These are phyloP conservation scores for Limenitis camilla DNA, from an alignment of 2,888 invertebrate genomes.

Conservation along the genomic window DNA sequence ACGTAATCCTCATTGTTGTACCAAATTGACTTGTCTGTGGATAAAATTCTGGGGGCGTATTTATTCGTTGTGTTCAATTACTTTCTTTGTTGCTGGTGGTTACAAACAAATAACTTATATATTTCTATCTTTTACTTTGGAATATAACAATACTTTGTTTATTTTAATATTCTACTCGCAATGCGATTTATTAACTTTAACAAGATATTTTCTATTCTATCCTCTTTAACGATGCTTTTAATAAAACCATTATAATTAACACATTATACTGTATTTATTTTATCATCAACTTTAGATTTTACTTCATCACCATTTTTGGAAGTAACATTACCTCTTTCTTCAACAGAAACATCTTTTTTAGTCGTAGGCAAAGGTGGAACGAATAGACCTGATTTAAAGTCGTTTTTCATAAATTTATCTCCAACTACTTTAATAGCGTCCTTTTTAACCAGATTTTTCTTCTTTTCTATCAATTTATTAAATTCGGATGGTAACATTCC, in stretches of 20 bases:
- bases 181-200: too few species aligned
- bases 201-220: not conserved
- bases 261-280: conserved; percentile 7
- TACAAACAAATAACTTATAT: not conserved
- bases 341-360: conserved; percentile 44
- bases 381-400: conserved; percentile 31
- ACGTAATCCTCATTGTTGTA: conserved; percentile 31
- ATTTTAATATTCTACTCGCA: too few species aligned
- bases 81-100: conserved; percentile 2
- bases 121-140: not conserved
- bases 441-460: conserved; percentile 32
- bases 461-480: conserved; percentile 24
- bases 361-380: conserved; percentile 27
- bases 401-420: conserved; percentile 41
- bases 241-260: not conserved
- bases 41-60: conserved; percentile 25
- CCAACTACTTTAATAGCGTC: conserved; percentile 46
- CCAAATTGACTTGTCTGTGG: conserved; percentile 21
- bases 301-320: conserved; percentile 21
- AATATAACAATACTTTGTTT: too few species aligned
- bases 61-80: conserved; percentile 24
- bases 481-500: conserved; percentile 28
- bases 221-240: not conserved
- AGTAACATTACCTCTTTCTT: conserved; percentile 29
- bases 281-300: conserved; percentile 15